These are phyloP conservation scores for Zapornia atra DNA, from an alignment of 2,113 vertebrate genomes.

Conservation along the genomic window DNA sequence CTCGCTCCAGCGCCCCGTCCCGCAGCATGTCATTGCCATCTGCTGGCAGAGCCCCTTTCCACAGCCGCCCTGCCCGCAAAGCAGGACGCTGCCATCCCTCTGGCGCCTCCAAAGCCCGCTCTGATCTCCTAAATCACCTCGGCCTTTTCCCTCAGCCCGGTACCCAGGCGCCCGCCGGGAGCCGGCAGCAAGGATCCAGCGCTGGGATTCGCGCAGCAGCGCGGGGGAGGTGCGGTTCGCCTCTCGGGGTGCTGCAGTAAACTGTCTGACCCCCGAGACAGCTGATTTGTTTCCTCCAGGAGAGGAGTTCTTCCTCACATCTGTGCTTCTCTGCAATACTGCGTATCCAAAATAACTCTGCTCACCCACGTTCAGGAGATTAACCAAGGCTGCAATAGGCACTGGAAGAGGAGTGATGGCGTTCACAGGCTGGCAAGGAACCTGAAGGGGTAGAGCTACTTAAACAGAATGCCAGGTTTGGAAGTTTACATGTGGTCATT, in stretches of 20 bases:
- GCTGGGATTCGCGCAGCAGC: neutral
- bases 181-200: neutral
- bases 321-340: neutral
- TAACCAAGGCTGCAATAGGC: neutral
- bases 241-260: neutral
- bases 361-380: neutral
- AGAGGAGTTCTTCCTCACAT: neutral
- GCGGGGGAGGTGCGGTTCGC: too few species aligned
- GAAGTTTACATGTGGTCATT: neutral
- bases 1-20: neutral
- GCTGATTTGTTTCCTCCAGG: neutral
- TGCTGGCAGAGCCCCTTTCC: neutral
- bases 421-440: neutral
- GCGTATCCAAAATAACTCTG: neutral
- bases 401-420: neutral
- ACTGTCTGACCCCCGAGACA: neutral
- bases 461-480: neutral
- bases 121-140: neutral
- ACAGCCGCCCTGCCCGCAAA: neutral
- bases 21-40: neutral
- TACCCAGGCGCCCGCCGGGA: neutral
- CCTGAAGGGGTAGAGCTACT: neutral
- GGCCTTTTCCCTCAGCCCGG: neutral
- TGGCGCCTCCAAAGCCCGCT: too few species aligned
- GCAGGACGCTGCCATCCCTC: accelerated